Percentiles rank a stretch among this genome's conserved stretches.
Evolutionary conservation across 2,113 vertebrate species (phyloP).

Genomic region (Azemiops feae): DNA sequence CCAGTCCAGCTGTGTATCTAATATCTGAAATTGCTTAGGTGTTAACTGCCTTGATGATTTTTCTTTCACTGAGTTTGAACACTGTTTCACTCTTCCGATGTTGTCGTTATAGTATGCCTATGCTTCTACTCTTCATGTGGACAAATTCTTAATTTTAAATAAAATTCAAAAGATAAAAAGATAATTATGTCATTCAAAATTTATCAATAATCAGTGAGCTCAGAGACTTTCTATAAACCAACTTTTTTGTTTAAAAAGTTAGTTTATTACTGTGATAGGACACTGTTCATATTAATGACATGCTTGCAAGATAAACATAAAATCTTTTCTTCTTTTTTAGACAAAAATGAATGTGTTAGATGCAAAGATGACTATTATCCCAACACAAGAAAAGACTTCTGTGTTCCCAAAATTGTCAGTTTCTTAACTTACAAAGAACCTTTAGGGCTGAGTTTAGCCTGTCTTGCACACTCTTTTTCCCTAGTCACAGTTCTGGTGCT

Average conservation of each 20-base stretch:
- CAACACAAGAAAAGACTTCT: neutral
- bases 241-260: neutral
- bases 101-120: neutral
- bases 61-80: neutral
- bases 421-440: neutral
- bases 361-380: neutral
- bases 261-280: neutral
- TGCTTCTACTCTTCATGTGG: neutral
- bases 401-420: neutral
- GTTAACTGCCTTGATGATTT: neutral
- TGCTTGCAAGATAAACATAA: neutral
- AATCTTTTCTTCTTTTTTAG: neutral
- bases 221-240: neutral
- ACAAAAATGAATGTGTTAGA: neutral
- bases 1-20: neutral
- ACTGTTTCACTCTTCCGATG: neutral
- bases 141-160: neutral
- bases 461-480: neutral
- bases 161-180: neutral
- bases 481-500: neutral
- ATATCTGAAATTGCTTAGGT: neutral
- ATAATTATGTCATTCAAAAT: neutral
- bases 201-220: neutral
- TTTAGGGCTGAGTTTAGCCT: neutral
- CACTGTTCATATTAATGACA: neutral